phyloP scores from a whole-genome alignment of 2,888 invertebrate genomes.

The Ashinkailepas kermadecensis region DNA sequence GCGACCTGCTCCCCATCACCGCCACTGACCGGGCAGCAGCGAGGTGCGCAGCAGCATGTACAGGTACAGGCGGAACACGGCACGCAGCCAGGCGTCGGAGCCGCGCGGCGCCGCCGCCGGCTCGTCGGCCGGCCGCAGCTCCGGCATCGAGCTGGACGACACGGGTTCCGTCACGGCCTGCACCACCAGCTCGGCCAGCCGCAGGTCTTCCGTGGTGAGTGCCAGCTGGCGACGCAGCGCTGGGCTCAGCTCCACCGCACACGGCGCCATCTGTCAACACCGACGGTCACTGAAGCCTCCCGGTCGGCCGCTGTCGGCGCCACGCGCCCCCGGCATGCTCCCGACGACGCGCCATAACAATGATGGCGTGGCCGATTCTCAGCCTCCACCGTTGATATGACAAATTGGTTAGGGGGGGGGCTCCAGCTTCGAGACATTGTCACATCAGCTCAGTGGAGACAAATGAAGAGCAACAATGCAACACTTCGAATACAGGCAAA shows the following conservation, averaged over 20 bases:
- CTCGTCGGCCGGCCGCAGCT: constrained; percentile 82
- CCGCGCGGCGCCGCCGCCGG: constrained; percentile 61
- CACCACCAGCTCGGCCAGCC: constrained; percentile 90
- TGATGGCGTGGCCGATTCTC: too few relatives aligned
- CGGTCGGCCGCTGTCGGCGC: too few relatives aligned
- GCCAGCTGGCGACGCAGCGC: constrained; percentile 73
- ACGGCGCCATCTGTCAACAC: constrained; percentile 58
- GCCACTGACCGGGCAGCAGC: constrained; percentile 39
- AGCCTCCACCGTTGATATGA: too few relatives aligned
- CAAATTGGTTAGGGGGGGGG: too few relatives aligned
- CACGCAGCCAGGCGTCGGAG: constrained; percentile 42
- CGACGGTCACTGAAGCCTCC: not conserved
- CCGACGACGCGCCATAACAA: too few relatives aligned
- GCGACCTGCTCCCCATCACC: not conserved
- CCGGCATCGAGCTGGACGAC: constrained; percentile 68
- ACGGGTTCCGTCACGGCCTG: constrained; percentile 71
- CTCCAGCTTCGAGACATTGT: too few relatives aligned
- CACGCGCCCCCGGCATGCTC: too few relatives aligned
- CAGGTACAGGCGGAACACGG: constrained; percentile 71
- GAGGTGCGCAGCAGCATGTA: constrained; percentile 88
- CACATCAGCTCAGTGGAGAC: too few relatives aligned
- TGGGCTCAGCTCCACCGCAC: constrained; percentile 75
- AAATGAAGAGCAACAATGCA: too few relatives aligned
- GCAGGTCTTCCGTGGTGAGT: constrained; percentile 85
- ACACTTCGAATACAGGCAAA: too few relatives aligned